Conservation (phyloP, 1,140 invertebrate species). For the Sycophaga agraensis region DNA sequence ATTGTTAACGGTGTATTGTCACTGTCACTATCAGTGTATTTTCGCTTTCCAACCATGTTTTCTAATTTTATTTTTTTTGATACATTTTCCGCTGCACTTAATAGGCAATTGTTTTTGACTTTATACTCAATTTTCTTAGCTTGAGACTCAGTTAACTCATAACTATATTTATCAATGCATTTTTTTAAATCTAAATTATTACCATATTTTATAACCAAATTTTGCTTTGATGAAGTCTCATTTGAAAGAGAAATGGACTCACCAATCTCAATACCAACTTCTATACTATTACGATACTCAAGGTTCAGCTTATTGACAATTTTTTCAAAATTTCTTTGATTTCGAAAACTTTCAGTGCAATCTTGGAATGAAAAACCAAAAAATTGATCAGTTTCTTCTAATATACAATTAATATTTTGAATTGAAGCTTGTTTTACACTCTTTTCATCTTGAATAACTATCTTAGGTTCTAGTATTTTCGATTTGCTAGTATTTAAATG, state of each 20-base stretch:
- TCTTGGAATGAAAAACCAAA: constrained; percentile 17
- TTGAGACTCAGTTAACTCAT: background rate
- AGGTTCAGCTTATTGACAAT: background rate
- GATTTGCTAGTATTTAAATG: constrained; percentile 4
- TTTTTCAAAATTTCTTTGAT: background rate
- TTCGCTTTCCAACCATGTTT: constrained; percentile 11
- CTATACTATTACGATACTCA: background rate
- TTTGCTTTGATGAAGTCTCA: background rate
- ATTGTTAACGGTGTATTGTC: constrained; percentile 34
- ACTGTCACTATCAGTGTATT: constrained; percentile 27
- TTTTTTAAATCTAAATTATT: constrained; percentile 24
- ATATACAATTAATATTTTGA: background rate
- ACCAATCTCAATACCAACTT: background rate
- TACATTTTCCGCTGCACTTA: background rate
- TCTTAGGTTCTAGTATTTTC: background rate
- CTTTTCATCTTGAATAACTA: background rate
- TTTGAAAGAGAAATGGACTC: background rate
- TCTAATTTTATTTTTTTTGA: background rate
- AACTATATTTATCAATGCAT: constrained; percentile 15
- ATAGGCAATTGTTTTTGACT: background rate
- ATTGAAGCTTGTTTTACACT: background rate
- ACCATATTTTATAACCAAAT: background rate
- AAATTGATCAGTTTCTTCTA: background rate
- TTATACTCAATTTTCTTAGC: background rate
- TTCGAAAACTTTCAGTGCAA: constrained; percentile 6